phyloP scores from a whole-genome alignment of 2,113 vertebrate species.

The Perccottus glenii region DNA sequence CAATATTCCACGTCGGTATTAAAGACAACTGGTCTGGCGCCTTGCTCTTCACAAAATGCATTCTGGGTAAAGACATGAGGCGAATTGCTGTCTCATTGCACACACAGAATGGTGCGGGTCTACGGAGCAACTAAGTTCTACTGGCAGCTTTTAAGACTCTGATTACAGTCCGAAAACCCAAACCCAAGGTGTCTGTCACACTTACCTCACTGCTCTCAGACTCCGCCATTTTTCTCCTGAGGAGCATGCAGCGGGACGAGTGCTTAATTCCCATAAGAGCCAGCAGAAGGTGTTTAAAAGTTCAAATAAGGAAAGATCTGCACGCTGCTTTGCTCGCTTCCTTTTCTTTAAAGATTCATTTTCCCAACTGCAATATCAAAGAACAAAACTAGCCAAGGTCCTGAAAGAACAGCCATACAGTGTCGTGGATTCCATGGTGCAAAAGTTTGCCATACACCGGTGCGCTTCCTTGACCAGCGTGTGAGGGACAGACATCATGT shows the following conservation, averaged over 20 bases:
- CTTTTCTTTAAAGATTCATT: neutral
- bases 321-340: neutral
- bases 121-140: neutral
- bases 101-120: constrained; percentile 16
- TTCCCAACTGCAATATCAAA: constrained; percentile 23
- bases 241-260: constrained; percentile 98
- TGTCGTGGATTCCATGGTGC: constrained; percentile 55
- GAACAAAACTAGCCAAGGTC: constrained; percentile 48
- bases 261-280: constrained; percentile 98
- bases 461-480: constrained; percentile 36
- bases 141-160: neutral
- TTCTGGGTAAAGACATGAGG: neutral
- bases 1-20: neutral
- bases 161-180: neutral
- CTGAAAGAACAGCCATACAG: constrained; percentile 42
- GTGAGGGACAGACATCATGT: constrained; percentile 36
- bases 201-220: constrained; percentile 93
- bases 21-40: neutral
- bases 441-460: constrained; percentile 77
- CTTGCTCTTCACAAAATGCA: constrained; percentile 6
- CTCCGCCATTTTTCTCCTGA: constrained; percentile 98
- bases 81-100: constrained; percentile 15
- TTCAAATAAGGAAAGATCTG: constrained; percentile 21
- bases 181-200: constrained; percentile 43
- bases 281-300: constrained; percentile 38